A percentile compares a stretch with the other conserved stretches of the same genome.
Conservation (phyloP, 2,797 vertebrate species). For the Yasuhikotakia modesta region DNA sequence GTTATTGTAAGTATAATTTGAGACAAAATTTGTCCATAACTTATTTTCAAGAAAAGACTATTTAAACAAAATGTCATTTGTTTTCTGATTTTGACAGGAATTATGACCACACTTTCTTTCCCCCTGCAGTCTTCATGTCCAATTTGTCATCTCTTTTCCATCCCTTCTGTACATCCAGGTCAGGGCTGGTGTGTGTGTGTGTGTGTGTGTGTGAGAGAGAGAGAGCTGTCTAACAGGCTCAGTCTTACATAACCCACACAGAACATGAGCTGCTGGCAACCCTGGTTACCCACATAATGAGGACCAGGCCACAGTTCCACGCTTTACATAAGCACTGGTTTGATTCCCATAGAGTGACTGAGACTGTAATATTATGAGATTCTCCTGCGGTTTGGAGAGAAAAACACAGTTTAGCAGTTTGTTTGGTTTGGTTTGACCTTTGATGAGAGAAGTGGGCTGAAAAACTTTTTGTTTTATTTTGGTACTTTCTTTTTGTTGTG, state of each 20-base stretch:
- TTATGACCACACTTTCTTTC: not conserved
- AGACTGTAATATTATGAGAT: conserved; percentile 55
- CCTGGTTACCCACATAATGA: conserved; percentile 41
- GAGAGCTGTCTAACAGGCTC: conserved; percentile 22
- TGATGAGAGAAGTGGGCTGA: conserved; percentile 1
- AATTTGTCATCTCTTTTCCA: conserved; percentile 2
- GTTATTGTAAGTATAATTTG: not conserved
- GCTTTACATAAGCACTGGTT: conserved; percentile 48
- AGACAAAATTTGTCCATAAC: not conserved
- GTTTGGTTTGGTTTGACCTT: conserved; percentile 33
- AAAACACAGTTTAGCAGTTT: conserved; percentile 28
- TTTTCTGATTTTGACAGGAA: not conserved
- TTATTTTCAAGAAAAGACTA: not conserved
- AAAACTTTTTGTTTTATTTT: not conserved
- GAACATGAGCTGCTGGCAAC: conserved; percentile 32
- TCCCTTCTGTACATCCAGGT: not conserved
- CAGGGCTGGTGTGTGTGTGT: not conserved
- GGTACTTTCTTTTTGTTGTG: not conserved
- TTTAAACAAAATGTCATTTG: not conserved
- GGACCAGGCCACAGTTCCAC: conserved; percentile 37
- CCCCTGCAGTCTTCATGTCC: not conserved
- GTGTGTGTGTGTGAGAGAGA: not conserved
- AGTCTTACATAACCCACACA: conserved; percentile 43
- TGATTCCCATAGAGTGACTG: conserved; percentile 38
- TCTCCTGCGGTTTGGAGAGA: conserved; percentile 41